Evolutionary conservation across 35 echinoderm and acorn worm species (phyloP).

Genomic region (Ophiothrix spiculata): DNA sequence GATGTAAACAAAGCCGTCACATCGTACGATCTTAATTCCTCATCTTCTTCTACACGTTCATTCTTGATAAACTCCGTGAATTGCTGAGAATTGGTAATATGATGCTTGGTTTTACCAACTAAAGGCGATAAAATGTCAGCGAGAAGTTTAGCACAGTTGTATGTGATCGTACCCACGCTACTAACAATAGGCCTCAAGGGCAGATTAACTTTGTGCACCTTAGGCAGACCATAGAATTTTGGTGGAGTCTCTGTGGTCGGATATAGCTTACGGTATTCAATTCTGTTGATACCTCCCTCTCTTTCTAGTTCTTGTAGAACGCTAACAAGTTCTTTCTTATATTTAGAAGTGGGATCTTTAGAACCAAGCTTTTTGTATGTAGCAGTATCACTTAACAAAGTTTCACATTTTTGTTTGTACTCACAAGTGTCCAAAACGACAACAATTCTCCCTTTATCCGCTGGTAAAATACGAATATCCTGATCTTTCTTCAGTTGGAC

Average conservation of each 20-base stretch:
- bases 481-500: background rate
- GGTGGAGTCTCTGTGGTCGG: background rate
- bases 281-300: background rate
- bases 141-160: background rate
- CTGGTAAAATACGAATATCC: background rate
- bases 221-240: conserved; percentile 5
- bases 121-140: background rate
- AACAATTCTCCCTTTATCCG: background rate
- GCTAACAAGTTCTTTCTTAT: background rate
- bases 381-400: background rate
- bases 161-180: background rate
- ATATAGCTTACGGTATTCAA: conserved; percentile 3
- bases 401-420: background rate
- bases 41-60: background rate
- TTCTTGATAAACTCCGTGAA: background rate
- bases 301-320: background rate
- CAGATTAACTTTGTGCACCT: background rate
- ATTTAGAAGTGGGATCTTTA: background rate
- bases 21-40: background rate
- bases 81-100: background rate
- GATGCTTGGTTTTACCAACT: background rate
- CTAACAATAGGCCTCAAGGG: background rate
- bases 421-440: background rate
- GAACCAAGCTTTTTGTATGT: background rate
- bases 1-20: background rate